Evolutionary conservation across 2,797 vertebrate species (phyloP), one percentile per base, ranked within the genome.

Genomic region (Alcedo quadribrachys): DNA sequence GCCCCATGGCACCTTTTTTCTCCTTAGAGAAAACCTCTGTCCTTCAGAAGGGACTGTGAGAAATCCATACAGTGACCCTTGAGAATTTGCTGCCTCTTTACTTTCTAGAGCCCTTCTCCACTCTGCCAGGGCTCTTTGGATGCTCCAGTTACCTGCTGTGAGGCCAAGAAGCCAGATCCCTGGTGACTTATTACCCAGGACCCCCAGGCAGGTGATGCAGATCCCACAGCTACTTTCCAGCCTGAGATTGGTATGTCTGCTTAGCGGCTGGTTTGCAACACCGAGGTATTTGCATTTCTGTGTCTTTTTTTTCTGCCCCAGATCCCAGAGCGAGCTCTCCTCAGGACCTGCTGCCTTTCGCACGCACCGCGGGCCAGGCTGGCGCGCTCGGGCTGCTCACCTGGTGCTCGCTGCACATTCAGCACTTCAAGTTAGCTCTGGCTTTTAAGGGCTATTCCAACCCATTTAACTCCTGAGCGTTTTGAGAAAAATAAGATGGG

Each of bases 401-500:
- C 62, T 54, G 40, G 28, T n/a, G 77, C 79, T 54, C 15, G 70
- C 85, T 28, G 16, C 57, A 13, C 6, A 28, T 62, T 58, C 8
- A 4, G 81, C 46, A 15, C 21, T 81, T 83, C 30, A 4, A 4
- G 54, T 71, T 88, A 89, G 71, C 30, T 54, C 71, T 45, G 87
- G 87, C 85, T 96, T 91, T 94, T 92, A 75, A 82, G 58, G 86
- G 76, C 84, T 81, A 3, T 92, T 92, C 86, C 86, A 55, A 91
- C 54, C 76, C 61, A 90, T 95, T 94, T 94, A 91, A 86, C 68
- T 92, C 86, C 78, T 74, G 65, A 78, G 67, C 7, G 76, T 79
- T 84, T 77, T 81, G 48, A 55, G 62, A 73, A 91, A 90, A 94
- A 63, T 19, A 70, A 85, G 85, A 89, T 27, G 85, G 78, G 83